Evolutionary conservation across 2,113 vertebrate genomes (phyloP), one percentile per base, ranked within the genome.

Genomic region (Paradoxurus hermaphroditus): DNA sequence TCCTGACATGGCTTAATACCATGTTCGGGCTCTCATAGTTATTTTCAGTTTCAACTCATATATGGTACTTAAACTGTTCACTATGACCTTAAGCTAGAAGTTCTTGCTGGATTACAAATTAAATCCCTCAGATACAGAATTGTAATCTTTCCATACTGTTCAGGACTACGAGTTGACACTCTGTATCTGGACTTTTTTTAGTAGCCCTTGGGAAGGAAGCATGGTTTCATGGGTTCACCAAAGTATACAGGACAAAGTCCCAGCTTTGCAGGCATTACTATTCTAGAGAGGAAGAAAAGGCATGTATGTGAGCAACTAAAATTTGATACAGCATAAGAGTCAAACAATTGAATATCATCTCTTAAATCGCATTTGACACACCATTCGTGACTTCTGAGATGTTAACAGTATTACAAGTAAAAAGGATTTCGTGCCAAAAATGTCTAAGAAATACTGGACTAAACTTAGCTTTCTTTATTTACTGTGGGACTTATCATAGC

Each of bases 21-120:
- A 29, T 8, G 1, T 90, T 93, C 44, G 36, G 51, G 12, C 10
- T 44, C n/a, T 67, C 31, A 34, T 46, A 31, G 13, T 92, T 86
- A 67, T 51, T 92, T 86, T 94, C 72, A 94, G 81, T 96, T 92
- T 94, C 77, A 77, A 34, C 8, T 72, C n/a, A 88, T 85, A 15
- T 62, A 39, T 21, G 49, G 86, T 65, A 86, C 13, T 77, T 91
- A 23, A 90, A 78, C 12, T 67, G 94, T 81, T 96, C 29, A 70
- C 53, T 31, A 4, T 36, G 67, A 93, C 4, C 27, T 94, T 81
- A 83, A 92, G 21, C 13, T 46, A 84, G 29, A 65, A 86, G 92
- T 84, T 94, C n/a, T 91, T 93, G 85, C 67, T 27, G 29, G 67
- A 88, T 93, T 89, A 31, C 82, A 89, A 51, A 83, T 73, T 36